Evolutionary conservation across 2,888 invertebrate genomes (phyloP), one percentile per base, ranked within the genome.

Genomic region (Apoderus coryli): DNA sequence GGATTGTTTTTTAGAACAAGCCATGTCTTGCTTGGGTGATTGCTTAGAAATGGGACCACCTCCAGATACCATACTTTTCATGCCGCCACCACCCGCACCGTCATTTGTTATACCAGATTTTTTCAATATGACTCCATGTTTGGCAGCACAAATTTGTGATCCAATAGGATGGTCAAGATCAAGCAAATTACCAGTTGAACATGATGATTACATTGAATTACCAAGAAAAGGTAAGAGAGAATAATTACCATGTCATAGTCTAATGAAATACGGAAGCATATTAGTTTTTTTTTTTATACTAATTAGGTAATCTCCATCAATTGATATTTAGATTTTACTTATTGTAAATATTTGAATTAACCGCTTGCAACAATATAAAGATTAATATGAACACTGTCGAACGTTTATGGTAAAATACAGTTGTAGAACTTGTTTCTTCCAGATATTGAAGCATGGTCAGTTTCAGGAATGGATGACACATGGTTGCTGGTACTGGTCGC

Each of bases 51-150:
- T 76, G 38, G 78, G 75, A 4, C 79, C 79, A 1, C 86, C 86
- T 1, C 86, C 86, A 1, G 80, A 85, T 57, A 74, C 69, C 35
- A 84, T 85, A 42, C 61, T 84, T 30, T 76, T 74, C 46, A 74
- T 86, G 64, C 86, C 86, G 4, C 86, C 86, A 23, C 86, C 86
- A 1, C 86, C 85, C 1, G 63, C 81, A 42, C 85, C 85, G 3
- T 67, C 75, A 1, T 84, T 82, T 58, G 61, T 86, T 31, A 40
- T 63, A 34, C 58, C 63, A 5, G 53, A 55, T 39, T 41, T 54
- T 13, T 40, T 52, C 50, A 62, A 68, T 37, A 68, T 71, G 10
- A 72, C 73, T 19, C 71, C 75, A 0, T 76, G 76, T 49, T 31
- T 33, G 11, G 22, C 14, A 2, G 57, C 64, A n/a, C 63, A 64